Evolutionary conservation across 2,797 vertebrate genomes (phyloP).

Genomic region (Clarias laeviceps): DNA sequence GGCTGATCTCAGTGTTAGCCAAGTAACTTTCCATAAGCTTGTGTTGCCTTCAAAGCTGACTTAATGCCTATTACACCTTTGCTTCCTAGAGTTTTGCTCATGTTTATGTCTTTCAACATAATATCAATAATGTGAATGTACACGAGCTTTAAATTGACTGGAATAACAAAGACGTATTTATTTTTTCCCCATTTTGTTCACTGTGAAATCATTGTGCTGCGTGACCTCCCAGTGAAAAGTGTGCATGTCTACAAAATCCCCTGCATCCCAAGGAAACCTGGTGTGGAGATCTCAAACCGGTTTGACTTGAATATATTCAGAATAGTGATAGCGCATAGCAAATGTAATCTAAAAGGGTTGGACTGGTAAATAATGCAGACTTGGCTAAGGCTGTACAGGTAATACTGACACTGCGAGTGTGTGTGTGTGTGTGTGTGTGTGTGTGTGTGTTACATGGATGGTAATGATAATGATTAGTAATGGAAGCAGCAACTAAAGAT

Average conservation of each 20-base stretch:
- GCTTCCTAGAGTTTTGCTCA: not conserved
- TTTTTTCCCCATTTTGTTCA: not conserved
- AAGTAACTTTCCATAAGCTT: not conserved
- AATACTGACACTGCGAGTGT: not conserved
- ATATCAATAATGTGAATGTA: not conserved
- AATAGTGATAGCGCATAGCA: not conserved
- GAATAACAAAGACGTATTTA: not conserved
- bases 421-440: not conserved
- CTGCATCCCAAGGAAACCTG: too few species aligned
- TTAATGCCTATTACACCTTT: not conserved
- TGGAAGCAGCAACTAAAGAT: slow-evolving; percentile 38
- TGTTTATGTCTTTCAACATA: not conserved
- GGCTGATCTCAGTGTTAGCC: too few species aligned
- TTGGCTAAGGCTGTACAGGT: not conserved
- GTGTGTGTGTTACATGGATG: not conserved
- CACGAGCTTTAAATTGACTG: not conserved
- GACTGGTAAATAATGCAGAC: not conserved
- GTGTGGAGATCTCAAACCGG: not conserved
- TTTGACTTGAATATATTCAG: not conserved
- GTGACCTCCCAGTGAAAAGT: not conserved
- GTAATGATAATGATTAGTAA: slow-evolving; percentile 32
- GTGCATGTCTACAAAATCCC: not conserved
- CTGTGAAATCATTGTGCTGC: not conserved
- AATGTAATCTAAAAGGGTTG: not conserved
- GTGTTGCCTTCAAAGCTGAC: not conserved